These are phyloP conservation scores for Tenthredo scrophulariae DNA, from an alignment of 2,888 invertebrate species.

Conservation along the genomic window DNA sequence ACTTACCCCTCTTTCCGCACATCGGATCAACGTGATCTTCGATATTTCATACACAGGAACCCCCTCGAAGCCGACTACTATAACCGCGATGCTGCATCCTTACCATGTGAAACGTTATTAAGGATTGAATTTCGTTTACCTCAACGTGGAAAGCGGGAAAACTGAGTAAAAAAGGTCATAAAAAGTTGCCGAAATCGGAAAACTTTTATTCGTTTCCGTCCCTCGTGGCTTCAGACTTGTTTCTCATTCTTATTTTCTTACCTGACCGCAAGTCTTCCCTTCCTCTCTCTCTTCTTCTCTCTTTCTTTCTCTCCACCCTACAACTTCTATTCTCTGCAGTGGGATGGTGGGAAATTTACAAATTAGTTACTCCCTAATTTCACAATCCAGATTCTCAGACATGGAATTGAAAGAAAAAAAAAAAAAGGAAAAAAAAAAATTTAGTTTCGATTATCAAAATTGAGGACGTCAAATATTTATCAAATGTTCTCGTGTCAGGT, in stretches of 20 bases:
- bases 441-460: too few relatives aligned
- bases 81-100: background rate
- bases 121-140: conserved; percentile 66
- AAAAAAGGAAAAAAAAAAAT: too few relatives aligned
- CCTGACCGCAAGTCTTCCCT: background rate
- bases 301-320: background rate
- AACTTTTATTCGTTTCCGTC: conserved; percentile 69
- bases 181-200: conserved; percentile 68
- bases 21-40: background rate
- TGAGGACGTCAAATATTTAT: too few relatives aligned
- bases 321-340: background rate
- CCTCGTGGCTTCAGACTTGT: conserved; percentile 24
- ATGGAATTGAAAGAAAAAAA: too few relatives aligned
- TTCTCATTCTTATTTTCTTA: conserved; percentile 13
- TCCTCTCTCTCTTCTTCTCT: background rate
- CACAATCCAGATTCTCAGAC: background rate
- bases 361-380: background rate
- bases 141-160: conserved; percentile 42
- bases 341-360: background rate
- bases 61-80: background rate
- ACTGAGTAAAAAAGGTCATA: conserved; percentile 60
- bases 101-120: conserved; percentile 23
- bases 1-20: background rate
- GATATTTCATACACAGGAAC: background rate
- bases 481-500: background rate